phyloP scores from a whole-genome alignment of 2,888 invertebrate genomes.

The Zeuzera pyrina region DNA sequence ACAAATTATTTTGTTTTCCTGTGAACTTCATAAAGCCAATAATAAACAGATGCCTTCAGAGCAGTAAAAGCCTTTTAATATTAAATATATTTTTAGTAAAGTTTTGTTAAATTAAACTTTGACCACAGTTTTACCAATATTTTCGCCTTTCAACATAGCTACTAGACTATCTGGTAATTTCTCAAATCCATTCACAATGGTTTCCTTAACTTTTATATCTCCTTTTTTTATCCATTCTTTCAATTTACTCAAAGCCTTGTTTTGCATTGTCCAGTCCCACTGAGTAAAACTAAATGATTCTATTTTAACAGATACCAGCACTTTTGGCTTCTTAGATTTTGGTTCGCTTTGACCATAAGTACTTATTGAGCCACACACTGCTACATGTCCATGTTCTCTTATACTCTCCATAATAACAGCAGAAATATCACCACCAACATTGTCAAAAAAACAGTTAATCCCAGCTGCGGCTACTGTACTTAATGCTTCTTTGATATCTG shows the following conservation, averaged over 20 bases:
- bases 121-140: constrained; percentile 67
- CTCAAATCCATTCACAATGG: constrained; percentile 77
- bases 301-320: constrained; percentile 66
- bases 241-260: constrained; percentile 68
- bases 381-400: constrained; percentile 73
- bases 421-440: constrained; percentile 79
- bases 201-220: constrained; percentile 74
- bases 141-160: constrained; percentile 72
- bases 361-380: constrained; percentile 77
- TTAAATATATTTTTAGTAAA: too few species aligned
- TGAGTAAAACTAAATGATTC: constrained; percentile 65
- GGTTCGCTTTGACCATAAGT: constrained; percentile 52
- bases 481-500: constrained; percentile 63
- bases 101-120: too few species aligned
- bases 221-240: constrained; percentile 71
- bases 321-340: constrained; percentile 53
- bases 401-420: constrained; percentile 72
- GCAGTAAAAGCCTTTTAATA: too few species aligned
- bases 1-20: too few species aligned
- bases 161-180: constrained; percentile 76
- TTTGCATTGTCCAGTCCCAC: constrained; percentile 56
- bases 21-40: too few species aligned
- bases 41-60: too few species aligned
- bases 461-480: constrained; percentile 77
- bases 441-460: constrained; percentile 84